Conservation (phyloP, 2,888 invertebrate genomes). For the Chloroclysta siterata region DNA sequence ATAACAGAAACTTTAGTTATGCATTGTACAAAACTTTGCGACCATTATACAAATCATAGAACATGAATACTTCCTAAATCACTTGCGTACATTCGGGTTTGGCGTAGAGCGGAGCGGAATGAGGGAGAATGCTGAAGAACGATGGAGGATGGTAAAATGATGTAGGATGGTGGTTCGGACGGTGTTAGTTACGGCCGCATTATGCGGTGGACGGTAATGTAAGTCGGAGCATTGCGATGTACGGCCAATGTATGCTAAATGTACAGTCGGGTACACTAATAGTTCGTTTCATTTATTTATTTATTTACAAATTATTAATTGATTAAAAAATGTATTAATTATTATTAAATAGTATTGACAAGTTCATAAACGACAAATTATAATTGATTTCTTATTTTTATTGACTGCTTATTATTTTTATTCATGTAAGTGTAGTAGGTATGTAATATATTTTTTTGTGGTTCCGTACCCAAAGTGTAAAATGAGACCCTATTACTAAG, state of each 20-base stretch:
- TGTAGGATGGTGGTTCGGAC: conserved; percentile 15
- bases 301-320: too few relatives aligned
- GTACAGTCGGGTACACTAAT: conserved; percentile 50
- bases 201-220: conserved; percentile 49
- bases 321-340: too few relatives aligned
- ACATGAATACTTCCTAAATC: conserved; percentile 8
- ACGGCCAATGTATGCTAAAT: conserved; percentile 58
- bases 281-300: background rate
- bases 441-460: too few relatives aligned
- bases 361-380: too few relatives aligned
- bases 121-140: conserved; percentile 5
- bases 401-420: too few relatives aligned
- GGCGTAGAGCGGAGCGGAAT: conserved; percentile 5
- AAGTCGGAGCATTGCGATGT: conserved; percentile 54
- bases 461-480: too few relatives aligned
- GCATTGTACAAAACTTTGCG: background rate
- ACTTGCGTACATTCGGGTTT: conserved; percentile 13
- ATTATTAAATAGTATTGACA: too few relatives aligned
- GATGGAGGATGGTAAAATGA: conserved; percentile 6
- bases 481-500: too few relatives aligned
- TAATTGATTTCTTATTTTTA: too few relatives aligned
- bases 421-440: too few relatives aligned
- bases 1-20: background rate
- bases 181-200: conserved; percentile 40
- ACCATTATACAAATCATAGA: conserved; percentile 4